Evolutionary conservation across 2,888 invertebrate genomes (phyloP), one percentile per base, ranked within the genome.

Genomic region (Abrostola triplasia): DNA sequence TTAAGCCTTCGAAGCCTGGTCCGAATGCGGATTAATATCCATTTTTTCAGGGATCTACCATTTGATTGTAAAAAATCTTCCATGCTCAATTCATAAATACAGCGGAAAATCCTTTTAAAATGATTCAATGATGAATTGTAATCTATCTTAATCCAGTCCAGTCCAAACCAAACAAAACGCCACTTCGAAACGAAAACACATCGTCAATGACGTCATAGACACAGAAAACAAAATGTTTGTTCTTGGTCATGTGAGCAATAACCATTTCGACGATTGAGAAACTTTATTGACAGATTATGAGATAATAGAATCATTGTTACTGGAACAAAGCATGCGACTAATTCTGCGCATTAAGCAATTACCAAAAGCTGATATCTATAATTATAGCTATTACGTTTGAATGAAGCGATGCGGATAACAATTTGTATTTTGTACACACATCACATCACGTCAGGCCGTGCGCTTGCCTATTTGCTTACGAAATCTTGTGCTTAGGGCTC

Each of bases 271-370:
- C 37, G 13, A 60, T 72, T 52, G 44, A 40, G 37, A 41, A 11
- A 53, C 13, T 47, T 54, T 53, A 65, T 52, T 53, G 47, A 35
- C 24, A 38, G 54, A 67, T 67, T 64, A 69, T 2, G 35, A 48
- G 49, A 60, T 61, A 61, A 72, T 41, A 52, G 58, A 51, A 50
- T 51, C 35, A 58, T 40, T 13, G 35, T 36, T 37, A 10, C 7
- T 12, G 53, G 62, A 69, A 68, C 64, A 77, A 77, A 74, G 73
- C 13, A 55, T 52, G 50, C 64, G 73, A 52, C 59, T 63, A 51
- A 59, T 59, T 42, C 38, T 36, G 8, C 9, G 50, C 47, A 62
- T 68, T 42, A 52, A 42, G 42, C 58, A 56, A 59, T 71, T 42
- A 48, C 44, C 24, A 41, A 55, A 57, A 52, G 5, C 35, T 38